Percentiles rank a stretch among this genome's conserved stretches.
These are phyloP conservation scores for Magallana gigas DNA, from an alignment of 1,140 invertebrate genomes.

Conservation along the genomic window DNA sequence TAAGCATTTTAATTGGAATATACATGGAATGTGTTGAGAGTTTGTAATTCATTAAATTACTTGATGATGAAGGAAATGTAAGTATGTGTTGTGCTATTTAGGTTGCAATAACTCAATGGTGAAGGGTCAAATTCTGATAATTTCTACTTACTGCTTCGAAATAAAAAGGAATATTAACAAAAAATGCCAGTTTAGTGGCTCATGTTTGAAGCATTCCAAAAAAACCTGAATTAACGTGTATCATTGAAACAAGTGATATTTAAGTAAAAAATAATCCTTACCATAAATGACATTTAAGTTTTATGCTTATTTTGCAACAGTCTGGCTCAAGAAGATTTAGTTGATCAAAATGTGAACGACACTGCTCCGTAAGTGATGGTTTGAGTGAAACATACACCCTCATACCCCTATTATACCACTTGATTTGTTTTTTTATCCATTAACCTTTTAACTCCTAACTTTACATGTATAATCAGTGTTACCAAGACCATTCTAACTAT, in stretches of 20 bases:
- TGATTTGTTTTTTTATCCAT: not conserved
- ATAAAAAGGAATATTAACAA: too few species aligned
- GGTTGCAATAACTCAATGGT: not conserved
- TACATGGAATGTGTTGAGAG: not conserved
- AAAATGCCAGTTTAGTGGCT: too few species aligned
- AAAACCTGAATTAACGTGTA: too few species aligned
- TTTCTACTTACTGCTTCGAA: too few species aligned
- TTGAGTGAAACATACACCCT: not conserved
- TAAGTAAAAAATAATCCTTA: not conserved
- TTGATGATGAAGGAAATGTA: not conserved
- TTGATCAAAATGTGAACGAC: constrained; percentile 15
- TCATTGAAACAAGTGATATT: not conserved
- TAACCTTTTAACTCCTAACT: not conserved
- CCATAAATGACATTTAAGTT: not conserved
- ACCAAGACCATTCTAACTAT: too few species aligned
- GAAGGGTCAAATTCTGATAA: not conserved
- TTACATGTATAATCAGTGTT: not conserved
- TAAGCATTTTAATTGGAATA: not conserved
- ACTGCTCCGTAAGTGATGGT: not conserved
- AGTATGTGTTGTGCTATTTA: not conserved
- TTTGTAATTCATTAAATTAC: not conserved
- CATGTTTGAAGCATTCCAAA: too few species aligned
- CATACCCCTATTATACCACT: not conserved
- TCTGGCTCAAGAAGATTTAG: constrained; percentile 19
- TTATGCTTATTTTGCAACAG: constrained; percentile 32